These are phyloP conservation scores for Thymallus thymallus DNA, from an alignment of 2,113 vertebrate species.

Conservation along the genomic window DNA sequence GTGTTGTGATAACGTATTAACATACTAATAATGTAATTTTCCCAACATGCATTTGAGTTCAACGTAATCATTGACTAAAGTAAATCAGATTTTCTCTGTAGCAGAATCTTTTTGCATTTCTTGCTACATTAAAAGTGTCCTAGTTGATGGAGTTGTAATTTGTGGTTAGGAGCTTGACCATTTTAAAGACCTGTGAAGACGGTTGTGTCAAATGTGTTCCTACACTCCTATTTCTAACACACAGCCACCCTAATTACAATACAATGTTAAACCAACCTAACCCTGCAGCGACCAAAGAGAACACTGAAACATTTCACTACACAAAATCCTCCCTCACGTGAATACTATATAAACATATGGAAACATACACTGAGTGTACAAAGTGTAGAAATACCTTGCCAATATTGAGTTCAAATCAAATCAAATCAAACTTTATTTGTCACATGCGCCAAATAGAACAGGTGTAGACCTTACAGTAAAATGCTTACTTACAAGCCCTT, in stretches of 20 bases:
- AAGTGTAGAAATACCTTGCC: no score
- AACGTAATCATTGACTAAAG: not conserved
- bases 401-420: no score
- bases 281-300: conserved; percentile 29
- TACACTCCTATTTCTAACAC: conserved; percentile 49
- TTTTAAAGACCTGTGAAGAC: conserved; percentile 33
- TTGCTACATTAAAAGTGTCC: not conserved
- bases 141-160: conserved; percentile 4
- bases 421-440: no score
- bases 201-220: conserved; percentile 48
- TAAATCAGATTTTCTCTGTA: not conserved
- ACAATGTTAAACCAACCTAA: conserved; percentile 46
- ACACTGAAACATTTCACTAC: conserved; percentile 33
- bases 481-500: no score
- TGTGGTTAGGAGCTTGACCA: conserved; percentile 45
- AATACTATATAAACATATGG: not conserved
- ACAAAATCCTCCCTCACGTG: conserved; percentile 12
- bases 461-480: no score
- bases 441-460: no score
- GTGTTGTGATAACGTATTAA: not conserved
- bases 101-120: not conserved
- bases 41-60: not conserved
- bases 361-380: not conserved
- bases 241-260: conserved; percentile 57
- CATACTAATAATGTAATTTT: not conserved